Percentiles rank a stretch among this genome's conserved stretches.
Evolutionary conservation across 2,113 vertebrate genomes (phyloP).

Genomic region (Solenodon paradoxus): DNA sequence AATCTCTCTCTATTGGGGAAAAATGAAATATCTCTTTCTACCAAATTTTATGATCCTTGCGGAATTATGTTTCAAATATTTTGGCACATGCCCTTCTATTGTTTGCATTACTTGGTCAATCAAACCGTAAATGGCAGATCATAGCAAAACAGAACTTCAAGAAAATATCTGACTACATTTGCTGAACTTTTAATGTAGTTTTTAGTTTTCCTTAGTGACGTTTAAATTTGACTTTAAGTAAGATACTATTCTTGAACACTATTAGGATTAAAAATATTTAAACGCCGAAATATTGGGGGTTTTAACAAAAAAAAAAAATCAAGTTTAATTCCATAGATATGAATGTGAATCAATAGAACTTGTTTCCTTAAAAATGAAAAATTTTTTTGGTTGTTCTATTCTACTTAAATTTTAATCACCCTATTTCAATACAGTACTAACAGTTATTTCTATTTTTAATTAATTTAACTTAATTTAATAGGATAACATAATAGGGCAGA

Average conservation of each 20-base stretch:
- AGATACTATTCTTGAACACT: too few species aligned
- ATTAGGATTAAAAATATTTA: neutral
- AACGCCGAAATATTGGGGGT: neutral
- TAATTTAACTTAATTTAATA: neutral
- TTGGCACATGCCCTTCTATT: neutral
- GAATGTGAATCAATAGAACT: neutral
- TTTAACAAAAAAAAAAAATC: neutral
- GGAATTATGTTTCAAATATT: neutral
- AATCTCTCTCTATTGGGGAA: too few species aligned
- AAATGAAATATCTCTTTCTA: neutral
- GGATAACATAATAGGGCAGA: neutral
- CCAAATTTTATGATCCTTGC: neutral
- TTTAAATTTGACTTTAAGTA: neutral
- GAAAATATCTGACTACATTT: neutral
- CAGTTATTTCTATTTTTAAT: neutral
- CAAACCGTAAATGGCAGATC: neutral
- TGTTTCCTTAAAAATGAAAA: neutral
- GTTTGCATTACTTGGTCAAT: neutral
- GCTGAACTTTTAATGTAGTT: neutral
- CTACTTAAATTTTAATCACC: neutral
- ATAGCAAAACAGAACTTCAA: accelerated
- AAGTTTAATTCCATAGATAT: neutral
- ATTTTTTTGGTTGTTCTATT: neutral
- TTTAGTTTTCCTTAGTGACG: neutral
- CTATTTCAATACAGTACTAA: neutral